phyloP scores from a whole-genome alignment of 1,140 invertebrate genomes.

The Trinorchestia longiramus region DNA sequence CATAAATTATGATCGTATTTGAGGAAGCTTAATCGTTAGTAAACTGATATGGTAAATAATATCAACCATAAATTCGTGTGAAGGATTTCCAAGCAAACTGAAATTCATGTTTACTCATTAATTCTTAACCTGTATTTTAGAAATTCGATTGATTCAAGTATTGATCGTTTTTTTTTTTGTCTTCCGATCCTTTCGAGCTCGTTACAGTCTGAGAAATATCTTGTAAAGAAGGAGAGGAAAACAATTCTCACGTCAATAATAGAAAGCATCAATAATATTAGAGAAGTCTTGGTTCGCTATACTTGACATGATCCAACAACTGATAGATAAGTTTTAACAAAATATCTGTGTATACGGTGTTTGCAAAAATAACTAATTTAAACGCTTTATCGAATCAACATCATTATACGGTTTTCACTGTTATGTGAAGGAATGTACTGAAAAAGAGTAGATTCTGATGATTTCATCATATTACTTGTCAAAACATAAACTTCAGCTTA shows the following conservation, averaged over 20 bases:
- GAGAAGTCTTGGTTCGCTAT: background rate
- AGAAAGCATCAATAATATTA: background rate
- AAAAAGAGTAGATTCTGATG: no score
- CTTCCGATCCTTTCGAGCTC: background rate
- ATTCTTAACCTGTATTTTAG: background rate
- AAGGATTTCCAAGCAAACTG: background rate
- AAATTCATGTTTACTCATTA: background rate
- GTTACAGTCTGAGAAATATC: background rate
- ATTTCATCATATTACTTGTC: no score
- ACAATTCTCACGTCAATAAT: background rate
- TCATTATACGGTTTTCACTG: no score
- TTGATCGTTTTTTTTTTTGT: background rate
- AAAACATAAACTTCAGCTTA: no score
- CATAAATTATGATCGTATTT: background rate
- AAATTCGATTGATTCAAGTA: background rate
- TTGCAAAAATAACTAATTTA: no score
- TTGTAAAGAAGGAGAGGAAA: background rate
- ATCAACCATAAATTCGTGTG: background rate
- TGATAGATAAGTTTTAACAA: background rate
- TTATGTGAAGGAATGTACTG: no score
- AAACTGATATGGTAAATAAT: background rate
- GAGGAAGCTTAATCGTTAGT: background rate
- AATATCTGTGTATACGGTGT: no score
- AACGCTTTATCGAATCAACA: no score
- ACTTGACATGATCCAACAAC: background rate